Evolutionary conservation across 2,113 vertebrate species (phyloP), one percentile per base, ranked within the genome.

Genomic region (Daubentonia madagascariensis): DNA sequence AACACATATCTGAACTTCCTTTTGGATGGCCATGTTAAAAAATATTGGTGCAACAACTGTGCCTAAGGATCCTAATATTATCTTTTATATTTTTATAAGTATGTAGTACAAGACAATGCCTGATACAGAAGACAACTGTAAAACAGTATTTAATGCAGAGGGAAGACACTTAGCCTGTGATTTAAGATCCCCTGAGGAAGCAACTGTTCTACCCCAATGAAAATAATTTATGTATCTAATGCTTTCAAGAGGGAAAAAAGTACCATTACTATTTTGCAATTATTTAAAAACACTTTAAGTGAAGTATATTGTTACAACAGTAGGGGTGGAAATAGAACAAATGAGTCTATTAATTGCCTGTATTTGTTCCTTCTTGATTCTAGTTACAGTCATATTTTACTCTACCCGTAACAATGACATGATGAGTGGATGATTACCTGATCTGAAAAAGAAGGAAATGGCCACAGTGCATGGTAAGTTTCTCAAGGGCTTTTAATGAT

Each of bases 231-330:
- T 54, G 28, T 25, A 63, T 72, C 50, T 87, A 89, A 85, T 92
- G 63, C 65, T 94, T 84, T 85, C 43, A 37, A 89, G 37, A 28
- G 4, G 9, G 28, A 13, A 75, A 78, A 73, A 79, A 57, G 35
- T 76, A 70, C 6, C 37, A 50, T 18, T 85, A 78, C 59, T 95
- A 35, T 59, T 88, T 94, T 79, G 9, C 25, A 95, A 85, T 91
- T 95, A 92, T 81, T 91, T 95, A 40, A 95, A 96, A 91, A 43
- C 17, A 90, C 32, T 72, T 65, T 43, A 88, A 88, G 70, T 72
- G 32, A 73, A 92, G 68, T 76, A 85, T 43, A 89, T 75, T 67
- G 85, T 85, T 95, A 92, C 20, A 86, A n/a, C 14, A 84, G 45
- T 59, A 13, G 23, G 35, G 18, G 40, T 61, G 8, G 40, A 54